Conservation (phyloP, 2,797 vertebrate species). For the Tragelaphus oryx region DNA sequence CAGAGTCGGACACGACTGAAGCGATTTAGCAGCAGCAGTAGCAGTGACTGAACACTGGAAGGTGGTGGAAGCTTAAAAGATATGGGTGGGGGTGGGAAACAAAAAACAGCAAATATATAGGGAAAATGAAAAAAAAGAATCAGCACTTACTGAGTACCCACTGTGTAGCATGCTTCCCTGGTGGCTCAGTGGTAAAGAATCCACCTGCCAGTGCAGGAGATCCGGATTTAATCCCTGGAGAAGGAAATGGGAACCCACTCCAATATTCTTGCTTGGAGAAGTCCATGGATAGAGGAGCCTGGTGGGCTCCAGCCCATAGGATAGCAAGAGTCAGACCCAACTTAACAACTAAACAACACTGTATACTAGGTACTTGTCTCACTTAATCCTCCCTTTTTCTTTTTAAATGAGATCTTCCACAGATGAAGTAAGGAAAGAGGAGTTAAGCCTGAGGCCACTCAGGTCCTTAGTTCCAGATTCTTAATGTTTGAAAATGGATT, state of each 20-base stretch:
- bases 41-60: neutral
- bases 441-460: neutral
- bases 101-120: neutral
- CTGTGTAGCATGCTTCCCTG: neutral
- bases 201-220: neutral
- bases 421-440: neutral
- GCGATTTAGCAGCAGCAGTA: too few relatives aligned
- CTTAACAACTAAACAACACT: neutral
- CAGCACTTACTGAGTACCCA: neutral
- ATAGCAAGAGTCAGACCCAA: neutral
- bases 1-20: too few relatives aligned
- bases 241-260: neutral
- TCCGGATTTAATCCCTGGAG: neutral
- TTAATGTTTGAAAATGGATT: neutral
- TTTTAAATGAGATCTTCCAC: neutral
- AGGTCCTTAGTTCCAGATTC: neutral
- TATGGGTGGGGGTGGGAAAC: neutral
- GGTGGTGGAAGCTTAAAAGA: neutral
- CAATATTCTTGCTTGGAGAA: neutral
- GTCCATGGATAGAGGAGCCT: neutral
- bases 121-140: neutral
- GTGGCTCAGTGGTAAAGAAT: neutral
- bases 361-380: neutral
- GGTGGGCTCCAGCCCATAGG: neutral
- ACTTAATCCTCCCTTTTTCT: neutral